phyloP scores from a whole-genome alignment of 1,140 invertebrate species.

The Diuraphis noxia region DNA sequence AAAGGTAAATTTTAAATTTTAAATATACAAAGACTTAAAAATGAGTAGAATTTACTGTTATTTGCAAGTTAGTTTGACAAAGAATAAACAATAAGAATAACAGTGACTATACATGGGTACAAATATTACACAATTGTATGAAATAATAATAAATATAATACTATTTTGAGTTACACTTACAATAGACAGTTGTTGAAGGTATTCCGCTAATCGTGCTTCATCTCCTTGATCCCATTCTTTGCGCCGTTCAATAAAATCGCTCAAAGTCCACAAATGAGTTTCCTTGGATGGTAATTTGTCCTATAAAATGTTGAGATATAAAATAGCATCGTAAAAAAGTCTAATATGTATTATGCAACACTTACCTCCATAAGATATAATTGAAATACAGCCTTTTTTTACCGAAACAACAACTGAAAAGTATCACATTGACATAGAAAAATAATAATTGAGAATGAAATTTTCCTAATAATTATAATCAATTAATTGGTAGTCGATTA shows the following conservation, averaged over 20 bases:
- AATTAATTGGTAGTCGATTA: not conserved
- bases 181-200: slow-evolving; percentile 30
- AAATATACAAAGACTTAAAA: not conserved
- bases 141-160: not conserved
- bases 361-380: slow-evolving; percentile 36
- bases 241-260: slow-evolving; percentile 43
- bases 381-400: not conserved
- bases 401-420: not conserved
- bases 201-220: slow-evolving; percentile 13
- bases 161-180: not conserved
- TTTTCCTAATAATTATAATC: not conserved
- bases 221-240: slow-evolving; percentile 37
- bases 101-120: not conserved
- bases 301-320: not conserved
- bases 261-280: slow-evolving; percentile 27
- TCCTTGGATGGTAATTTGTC: not conserved
- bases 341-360: not conserved
- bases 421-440: not conserved
- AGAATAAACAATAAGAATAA: not conserved
- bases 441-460: not conserved
- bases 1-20: not conserved
- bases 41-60: not conserved
- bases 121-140: not conserved
- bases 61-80: not conserved
- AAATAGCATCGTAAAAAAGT: not conserved